Base-by-base conservation (phyloP, 2,888 invertebrate genomes). In the Eulithis testata region DNA sequence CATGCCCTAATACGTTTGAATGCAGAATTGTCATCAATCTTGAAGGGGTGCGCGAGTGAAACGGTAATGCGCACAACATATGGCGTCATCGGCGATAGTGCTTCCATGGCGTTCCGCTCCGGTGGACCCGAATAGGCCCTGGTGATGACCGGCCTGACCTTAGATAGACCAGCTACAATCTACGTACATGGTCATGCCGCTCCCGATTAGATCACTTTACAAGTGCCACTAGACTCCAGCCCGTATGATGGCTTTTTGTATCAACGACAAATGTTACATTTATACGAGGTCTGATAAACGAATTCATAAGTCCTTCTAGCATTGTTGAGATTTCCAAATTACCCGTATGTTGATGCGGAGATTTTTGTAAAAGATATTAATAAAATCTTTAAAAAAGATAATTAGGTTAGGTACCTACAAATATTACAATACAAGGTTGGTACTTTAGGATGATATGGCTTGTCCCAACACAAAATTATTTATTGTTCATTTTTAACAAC, bases 1-100 rank as follows among this genome's bases (percentile, higher is more conserved):
- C 89, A 93, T 92, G 93, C 86, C 86, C 87, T 87, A 86, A 85
- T 92, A 91, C 90, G 77, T 87, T 87, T 84, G 85, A 92, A 91
- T 92, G 86, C 83, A 81, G 82, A 83, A 85, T 85, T 81, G 86
- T 84, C 90, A 91, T 92, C 92, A 92, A 93, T 92, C 92, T 90
- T 89, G 75, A 80, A 86, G 86, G 91, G 91, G 87, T 85, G 87
- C 78, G 76, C 73, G 73, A 73, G 73, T 74, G 73, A 70, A 78
- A 76, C 82, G 81, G 83, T 91, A 91, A 93, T 92, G 92, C 83
- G 85, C 80, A 59, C 83, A 85, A 85, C 93, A 93, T 93, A 93
- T 93, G 92, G 92, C 91, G 81, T 84, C 81, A 79, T 80, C 72
- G 75, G 65, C 77, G 79, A 78, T 78, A 74, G 77, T 76, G 73